phyloP scores from a whole-genome alignment of 2,797 vertebrate species.

The Epinephelus malabaricus region DNA sequence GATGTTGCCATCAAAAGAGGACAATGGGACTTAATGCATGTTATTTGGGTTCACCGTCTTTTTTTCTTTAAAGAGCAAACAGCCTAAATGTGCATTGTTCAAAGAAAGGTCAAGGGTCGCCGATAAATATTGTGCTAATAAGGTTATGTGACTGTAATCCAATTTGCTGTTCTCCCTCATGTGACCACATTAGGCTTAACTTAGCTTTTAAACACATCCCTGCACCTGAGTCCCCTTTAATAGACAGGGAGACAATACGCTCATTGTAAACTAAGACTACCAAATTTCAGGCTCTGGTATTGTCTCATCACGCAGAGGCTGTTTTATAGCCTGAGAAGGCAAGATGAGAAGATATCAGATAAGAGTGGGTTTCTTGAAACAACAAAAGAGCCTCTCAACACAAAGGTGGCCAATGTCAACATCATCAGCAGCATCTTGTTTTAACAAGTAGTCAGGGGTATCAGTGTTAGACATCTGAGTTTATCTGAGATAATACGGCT shows the following conservation, averaged over 20 bases:
- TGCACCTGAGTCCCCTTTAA: slow-evolving; percentile 51
- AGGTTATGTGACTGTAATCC: slow-evolving; percentile 64
- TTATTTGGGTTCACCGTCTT: slow-evolving; percentile 4
- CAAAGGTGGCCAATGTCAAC: slow-evolving; percentile 67
- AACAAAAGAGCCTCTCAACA: slow-evolving; percentile 70
- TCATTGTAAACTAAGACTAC: slow-evolving; percentile 66
- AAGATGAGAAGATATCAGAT: slow-evolving; percentile 71
- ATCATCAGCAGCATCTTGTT: slow-evolving; percentile 67
- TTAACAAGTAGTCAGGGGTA: slow-evolving; percentile 65
- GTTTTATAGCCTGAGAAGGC: slow-evolving; percentile 59
- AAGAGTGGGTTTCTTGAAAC: slow-evolving; percentile 59
- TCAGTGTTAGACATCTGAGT: slow-evolving; percentile 68
- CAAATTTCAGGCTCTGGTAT: slow-evolving; percentile 46
- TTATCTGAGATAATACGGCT: slow-evolving; percentile 64
- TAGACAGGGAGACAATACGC: slow-evolving; percentile 62
- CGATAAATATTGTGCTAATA: slow-evolving; percentile 50
- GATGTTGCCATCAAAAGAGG: slow-evolving; percentile 21
- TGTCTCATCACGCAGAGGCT: slow-evolving; percentile 52
- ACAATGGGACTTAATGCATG: neutral
- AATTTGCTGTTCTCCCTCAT: slow-evolving; percentile 54
- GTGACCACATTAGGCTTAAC: slow-evolving; percentile 60
- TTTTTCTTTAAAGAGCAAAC: slow-evolving; percentile 24
- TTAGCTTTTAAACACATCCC: slow-evolving; percentile 48
- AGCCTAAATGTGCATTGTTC: slow-evolving; percentile 25
- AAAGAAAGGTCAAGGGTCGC: slow-evolving; percentile 34